Evolutionary conservation across 2,888 invertebrate species (phyloP), one percentile per base, ranked within the genome.

Genomic region (Cryptosula pallasiana): DNA sequence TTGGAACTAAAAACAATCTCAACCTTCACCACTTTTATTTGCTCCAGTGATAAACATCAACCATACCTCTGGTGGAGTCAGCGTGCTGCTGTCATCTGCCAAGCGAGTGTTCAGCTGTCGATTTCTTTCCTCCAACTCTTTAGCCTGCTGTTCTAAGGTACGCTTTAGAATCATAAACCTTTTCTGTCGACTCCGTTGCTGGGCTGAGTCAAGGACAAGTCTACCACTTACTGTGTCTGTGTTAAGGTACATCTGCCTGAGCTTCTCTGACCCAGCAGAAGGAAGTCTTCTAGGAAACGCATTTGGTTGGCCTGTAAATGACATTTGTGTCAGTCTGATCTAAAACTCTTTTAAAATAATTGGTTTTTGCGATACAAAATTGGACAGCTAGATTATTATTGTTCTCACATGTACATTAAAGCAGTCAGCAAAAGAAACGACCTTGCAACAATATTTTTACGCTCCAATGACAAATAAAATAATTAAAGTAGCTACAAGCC

Each of bases 231-330:
- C 63, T 13, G 63, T 63, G 63, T 63, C 63, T 25, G 63, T 63
- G 32, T 63, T 63, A 16, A 63, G 34, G 27, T 63, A 63, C 63
- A 63, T 63, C 34, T 63, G 63, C 32, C 63, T 63, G 9, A 63
- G 32, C n/a, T 32, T 63, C 34, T 63, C 63, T 32, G 63, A 63
- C 2, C 63, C 32, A 9, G 63, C 63, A 25, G 63, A 63, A 5
- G 63, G 63, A 9, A 63, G 13, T 32, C 63, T 63, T 32, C 63
- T 2, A 5, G 63, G 63, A 27, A 63, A 63, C 13, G 63, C 63
- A 32, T 63, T 63, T 20, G 20, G 63, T n/a, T 63, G 63, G 16
- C 63, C 63, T 63, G 25, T 2, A 63, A 27, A 63, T 34, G 5
- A n/a, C 5, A n/a, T n/a, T 16, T 5, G 23, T n/a, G 3, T n/a